Evolutionary conservation across 1,140 invertebrate genomes (phyloP).

Genomic region (Megathymus violae): DNA sequence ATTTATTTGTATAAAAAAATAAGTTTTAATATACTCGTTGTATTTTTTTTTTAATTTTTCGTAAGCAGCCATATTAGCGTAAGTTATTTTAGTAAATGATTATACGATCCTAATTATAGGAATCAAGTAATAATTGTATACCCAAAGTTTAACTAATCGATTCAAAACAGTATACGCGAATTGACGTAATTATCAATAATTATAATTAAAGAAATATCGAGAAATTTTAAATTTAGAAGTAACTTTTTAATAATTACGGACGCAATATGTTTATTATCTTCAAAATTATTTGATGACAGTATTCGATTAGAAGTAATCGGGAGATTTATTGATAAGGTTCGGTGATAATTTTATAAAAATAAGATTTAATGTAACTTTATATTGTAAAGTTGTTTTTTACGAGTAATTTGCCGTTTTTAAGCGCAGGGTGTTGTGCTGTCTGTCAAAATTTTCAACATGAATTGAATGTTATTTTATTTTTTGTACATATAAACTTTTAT

Average conservation of each 20-base stretch:
- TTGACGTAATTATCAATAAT: constrained; percentile 29
- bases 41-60: constrained; percentile 47
- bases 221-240: constrained; percentile 60
- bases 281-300: constrained; percentile 27
- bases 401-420: constrained; percentile 18
- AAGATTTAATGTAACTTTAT: constrained; percentile 26
- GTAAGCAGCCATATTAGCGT: constrained; percentile 69
- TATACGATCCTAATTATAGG: constrained; percentile 61
- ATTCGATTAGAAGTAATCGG: constrained; percentile 28
- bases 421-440: constrained; percentile 20
- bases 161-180: constrained; percentile 73
- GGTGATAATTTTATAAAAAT: constrained; percentile 27
- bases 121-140: constrained; percentile 61
- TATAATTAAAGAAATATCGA: constrained; percentile 51
- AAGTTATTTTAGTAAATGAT: constrained; percentile 48
- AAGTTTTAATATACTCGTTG: constrained; percentile 69
- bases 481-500: too few relatives aligned
- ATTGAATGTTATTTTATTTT: too few relatives aligned
- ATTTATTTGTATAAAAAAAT: constrained; percentile 73
- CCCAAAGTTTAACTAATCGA: constrained; percentile 56
- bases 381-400: constrained; percentile 20
- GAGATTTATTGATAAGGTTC: constrained; percentile 22
- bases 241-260: constrained; percentile 51
- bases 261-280: constrained; percentile 23
- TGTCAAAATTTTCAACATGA: constrained; percentile 5